phyloP scores from a whole-genome alignment of 1,140 invertebrate genomes.

The Brachionus plicatilis region DNA sequence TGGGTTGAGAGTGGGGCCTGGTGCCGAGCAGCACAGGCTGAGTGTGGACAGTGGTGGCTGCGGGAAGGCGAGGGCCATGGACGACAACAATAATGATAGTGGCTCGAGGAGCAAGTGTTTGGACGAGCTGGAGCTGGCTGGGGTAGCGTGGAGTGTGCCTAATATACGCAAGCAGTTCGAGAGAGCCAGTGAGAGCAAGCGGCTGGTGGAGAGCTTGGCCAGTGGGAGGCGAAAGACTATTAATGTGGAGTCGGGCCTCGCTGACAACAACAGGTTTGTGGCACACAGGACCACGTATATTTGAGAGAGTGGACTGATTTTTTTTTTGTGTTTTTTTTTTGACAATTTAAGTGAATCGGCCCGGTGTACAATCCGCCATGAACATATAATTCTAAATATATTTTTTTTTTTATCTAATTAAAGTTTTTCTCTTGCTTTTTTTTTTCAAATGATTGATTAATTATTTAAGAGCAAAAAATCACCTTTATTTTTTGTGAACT shows the following conservation, averaged over 20 bases:
- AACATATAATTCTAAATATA: neutral
- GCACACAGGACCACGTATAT: neutral
- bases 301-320: neutral
- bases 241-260: neutral
- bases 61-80: neutral
- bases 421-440: neutral
- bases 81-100: neutral
- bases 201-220: neutral
- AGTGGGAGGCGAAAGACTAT: neutral
- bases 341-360: neutral
- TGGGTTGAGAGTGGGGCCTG: neutral
- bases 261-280: neutral
- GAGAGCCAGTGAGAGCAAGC: neutral
- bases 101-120: neutral
- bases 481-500: neutral
- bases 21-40: neutral
- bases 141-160: conserved; percentile 28
- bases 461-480: neutral
- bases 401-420: neutral
- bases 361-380: neutral
- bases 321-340: neutral
- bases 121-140: neutral
- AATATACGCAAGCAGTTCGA: conserved; percentile 29
- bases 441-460: neutral
- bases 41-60: neutral